phyloP scores from a whole-genome alignment of 2,888 invertebrate species.

The Pachycephus smyrnensis region DNA sequence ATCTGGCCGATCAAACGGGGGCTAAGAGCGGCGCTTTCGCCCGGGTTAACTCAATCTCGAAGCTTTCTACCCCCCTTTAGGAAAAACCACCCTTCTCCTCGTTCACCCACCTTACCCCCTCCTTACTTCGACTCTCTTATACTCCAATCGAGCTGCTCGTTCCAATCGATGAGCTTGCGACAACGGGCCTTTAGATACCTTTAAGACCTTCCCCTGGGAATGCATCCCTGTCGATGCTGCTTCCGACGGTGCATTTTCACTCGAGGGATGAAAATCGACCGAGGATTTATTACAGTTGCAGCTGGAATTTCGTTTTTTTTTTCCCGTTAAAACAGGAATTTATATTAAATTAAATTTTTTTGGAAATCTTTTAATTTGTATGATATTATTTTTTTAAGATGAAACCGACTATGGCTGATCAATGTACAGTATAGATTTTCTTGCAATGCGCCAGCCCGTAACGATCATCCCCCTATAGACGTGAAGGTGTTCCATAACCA shows the following conservation, averaged over 20 bases:
- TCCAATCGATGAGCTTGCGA: slow-evolving; percentile 63
- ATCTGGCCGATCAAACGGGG: slow-evolving; percentile 67
- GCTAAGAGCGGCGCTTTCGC: slow-evolving; percentile 65
- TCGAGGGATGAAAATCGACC: not conserved
- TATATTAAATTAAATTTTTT: not conserved
- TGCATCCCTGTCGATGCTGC: not conserved
- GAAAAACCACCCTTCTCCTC: slow-evolving; percentile 18
- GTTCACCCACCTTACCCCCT: slow-evolving; percentile 20
- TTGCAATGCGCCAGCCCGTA: not conserved
- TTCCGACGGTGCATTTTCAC: not conserved
- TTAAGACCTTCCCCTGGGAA: slow-evolving; percentile 31
- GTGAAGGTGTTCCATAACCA: not conserved
- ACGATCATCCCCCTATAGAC: not conserved
- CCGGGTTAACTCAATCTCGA: slow-evolving; percentile 63
- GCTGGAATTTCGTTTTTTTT: not conserved
- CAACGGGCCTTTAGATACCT: slow-evolving; percentile 60
- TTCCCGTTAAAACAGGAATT: not conserved
- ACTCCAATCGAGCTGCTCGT: slow-evolving; percentile 43
- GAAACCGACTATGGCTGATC: not conserved
- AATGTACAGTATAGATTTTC: not conserved
- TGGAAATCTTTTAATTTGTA: not conserved
- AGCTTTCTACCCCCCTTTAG: slow-evolving; percentile 28
- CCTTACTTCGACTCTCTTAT: slow-evolving; percentile 11
- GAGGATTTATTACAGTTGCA: not conserved
- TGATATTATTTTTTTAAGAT: not conserved